Evolutionary conservation across 1,140 invertebrate genomes (phyloP).

Genomic region (Danaus plexippus): DNA sequence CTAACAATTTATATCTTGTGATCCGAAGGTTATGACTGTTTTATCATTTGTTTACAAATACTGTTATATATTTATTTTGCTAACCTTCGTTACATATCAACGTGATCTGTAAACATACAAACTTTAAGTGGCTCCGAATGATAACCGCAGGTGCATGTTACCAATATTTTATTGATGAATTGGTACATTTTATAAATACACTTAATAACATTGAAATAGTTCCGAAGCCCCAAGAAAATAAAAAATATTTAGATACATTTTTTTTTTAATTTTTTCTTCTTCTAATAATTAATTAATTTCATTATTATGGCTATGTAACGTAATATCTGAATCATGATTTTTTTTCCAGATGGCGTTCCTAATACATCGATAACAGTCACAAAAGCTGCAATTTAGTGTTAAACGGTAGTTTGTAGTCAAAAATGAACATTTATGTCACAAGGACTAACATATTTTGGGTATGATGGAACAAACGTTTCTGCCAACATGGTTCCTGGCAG

Average conservation of each 20-base stretch:
- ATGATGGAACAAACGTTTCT: slow-evolving; percentile 59
- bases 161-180: slow-evolving; percentile 4
- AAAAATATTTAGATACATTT: neutral
- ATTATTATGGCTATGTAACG: slow-evolving; percentile 2
- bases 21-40: too few relatives aligned
- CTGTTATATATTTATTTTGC: too few relatives aligned
- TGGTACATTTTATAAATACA: neutral
- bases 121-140: too few relatives aligned
- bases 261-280: slow-evolving; percentile 2
- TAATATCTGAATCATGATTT: slow-evolving; percentile 9
- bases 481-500: slow-evolving; percentile 64
- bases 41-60: too few relatives aligned
- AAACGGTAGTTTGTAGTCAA: slow-evolving; percentile 24
- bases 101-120: too few relatives aligned
- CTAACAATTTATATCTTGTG: too few relatives aligned
- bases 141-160: too few relatives aligned
- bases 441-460: slow-evolving; percentile 21
- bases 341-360: slow-evolving; percentile 66
- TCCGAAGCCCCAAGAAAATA: neutral
- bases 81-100: too few relatives aligned
- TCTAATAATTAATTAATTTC: neutral
- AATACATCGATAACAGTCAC: slow-evolving; percentile 30
- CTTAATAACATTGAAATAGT: neutral
- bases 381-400: slow-evolving; percentile 12
- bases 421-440: slow-evolving; percentile 44